These are phyloP conservation scores for Megalonaias nervosa DNA, from an alignment of 1,140 invertebrate species.

Conservation along the genomic window DNA sequence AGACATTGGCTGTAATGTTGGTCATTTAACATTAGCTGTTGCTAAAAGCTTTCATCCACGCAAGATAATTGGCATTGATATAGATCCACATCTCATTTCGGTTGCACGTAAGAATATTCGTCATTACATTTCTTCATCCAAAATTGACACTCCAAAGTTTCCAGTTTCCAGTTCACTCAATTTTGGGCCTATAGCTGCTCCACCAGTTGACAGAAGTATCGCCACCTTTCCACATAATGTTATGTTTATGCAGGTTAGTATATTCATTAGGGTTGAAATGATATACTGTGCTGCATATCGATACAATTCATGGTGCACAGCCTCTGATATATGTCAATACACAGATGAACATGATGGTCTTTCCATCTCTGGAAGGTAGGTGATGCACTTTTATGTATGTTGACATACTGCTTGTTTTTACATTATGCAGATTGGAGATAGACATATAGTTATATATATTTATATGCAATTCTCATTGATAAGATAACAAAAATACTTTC, in stretches of 20 bases:
- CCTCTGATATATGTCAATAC: too few species aligned
- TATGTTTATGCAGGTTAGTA: conserved; percentile 85
- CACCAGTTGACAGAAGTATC: conserved; percentile 71
- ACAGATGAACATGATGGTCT: too few species aligned
- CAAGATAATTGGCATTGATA: conserved; percentile 94
- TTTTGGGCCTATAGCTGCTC: conserved; percentile 84
- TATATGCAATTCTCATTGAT: too few species aligned
- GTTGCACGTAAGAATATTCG: conserved; percentile 86
- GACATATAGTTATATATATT: too few species aligned
- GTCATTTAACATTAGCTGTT: conserved; percentile 88
- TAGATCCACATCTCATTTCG: conserved; percentile 90
- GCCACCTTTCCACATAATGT: conserved; percentile 88
- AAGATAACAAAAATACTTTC: too few species aligned
- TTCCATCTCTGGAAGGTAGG: too few species aligned
- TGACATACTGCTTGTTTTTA: too few species aligned
- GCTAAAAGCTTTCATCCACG: conserved; percentile 88
- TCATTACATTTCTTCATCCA: conserved; percentile 79
- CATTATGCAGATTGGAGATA: too few species aligned
- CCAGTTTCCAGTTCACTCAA: conserved; percentile 89
- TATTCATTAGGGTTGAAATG: conserved; percentile 1
- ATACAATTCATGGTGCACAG: too few species aligned
- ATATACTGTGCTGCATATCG: too few species aligned
- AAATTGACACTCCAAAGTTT: conserved; percentile 64
- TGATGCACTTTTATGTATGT: too few species aligned
- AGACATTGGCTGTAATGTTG: conserved; percentile 98